Evolutionary conservation across 2,888 invertebrate species (phyloP).

Genomic region (Melanargia galathea): DNA sequence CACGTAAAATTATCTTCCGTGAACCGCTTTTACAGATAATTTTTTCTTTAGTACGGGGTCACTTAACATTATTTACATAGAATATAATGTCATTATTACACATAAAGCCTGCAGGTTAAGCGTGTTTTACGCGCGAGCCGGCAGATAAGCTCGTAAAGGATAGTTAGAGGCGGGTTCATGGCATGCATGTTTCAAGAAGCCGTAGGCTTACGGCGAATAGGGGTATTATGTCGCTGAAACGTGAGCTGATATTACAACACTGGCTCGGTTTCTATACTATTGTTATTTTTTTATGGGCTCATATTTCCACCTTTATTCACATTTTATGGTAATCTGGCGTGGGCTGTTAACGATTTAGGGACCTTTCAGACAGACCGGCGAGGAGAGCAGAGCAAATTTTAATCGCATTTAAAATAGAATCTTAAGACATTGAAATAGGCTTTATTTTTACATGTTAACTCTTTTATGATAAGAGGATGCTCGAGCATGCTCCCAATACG

Average conservation of each 20-base stretch:
- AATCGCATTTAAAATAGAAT: too few species aligned
- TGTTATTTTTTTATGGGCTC: background rate
- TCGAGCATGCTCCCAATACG: too few species aligned
- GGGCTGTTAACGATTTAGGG: too few species aligned
- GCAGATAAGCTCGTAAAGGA: constrained; percentile 29
- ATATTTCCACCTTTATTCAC: background rate
- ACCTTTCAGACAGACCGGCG: too few species aligned
- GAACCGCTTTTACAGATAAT: too few species aligned
- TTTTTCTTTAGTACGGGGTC: too few species aligned
- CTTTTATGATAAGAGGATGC: too few species aligned
- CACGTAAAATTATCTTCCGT: too few species aligned
- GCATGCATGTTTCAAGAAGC: constrained; percentile 30
- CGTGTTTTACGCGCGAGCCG: constrained; percentile 31
- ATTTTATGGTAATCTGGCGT: too few species aligned
- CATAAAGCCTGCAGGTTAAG: constrained; percentile 23
- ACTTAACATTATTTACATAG: background rate
- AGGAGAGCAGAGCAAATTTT: too few species aligned
- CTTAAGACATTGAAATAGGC: too few species aligned
- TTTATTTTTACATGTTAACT: too few species aligned
- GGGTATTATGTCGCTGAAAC: constrained; percentile 28
- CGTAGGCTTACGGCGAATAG: constrained; percentile 33
- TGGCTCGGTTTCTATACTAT: background rate
- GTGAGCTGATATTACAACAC: constrained; percentile 21
- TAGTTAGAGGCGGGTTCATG: constrained; percentile 26
- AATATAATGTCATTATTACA: constrained; percentile 9